A percentile compares a stretch with the other conserved stretches of the same genome.
phyloP scores from a whole-genome alignment of 2,113 vertebrate species.

The Gambusia affinis region DNA sequence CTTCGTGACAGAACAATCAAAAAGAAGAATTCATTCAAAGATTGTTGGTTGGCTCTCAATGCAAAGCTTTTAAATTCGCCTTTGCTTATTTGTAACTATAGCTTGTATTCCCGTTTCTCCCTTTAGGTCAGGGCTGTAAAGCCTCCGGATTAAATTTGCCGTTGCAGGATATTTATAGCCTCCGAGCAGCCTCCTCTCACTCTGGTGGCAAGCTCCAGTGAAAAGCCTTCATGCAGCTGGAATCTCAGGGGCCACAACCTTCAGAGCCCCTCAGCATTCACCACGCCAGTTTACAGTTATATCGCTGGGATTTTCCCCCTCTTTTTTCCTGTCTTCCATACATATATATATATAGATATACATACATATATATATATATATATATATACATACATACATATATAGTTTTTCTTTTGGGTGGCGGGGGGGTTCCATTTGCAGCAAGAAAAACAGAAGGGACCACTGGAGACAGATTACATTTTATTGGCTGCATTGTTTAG shows the following conservation, averaged over 20 bases:
- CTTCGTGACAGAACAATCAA: too few relatives aligned
- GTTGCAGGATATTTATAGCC: slow-evolving; percentile 58
- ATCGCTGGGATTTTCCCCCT: slow-evolving; percentile 41
- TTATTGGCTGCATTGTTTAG: neutral
- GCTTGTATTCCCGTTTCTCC: too few relatives aligned
- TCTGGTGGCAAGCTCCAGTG: slow-evolving; percentile 75
- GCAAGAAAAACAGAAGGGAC: neutral
- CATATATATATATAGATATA: neutral
- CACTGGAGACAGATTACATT: neutral
- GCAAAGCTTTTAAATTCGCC: too few relatives aligned
- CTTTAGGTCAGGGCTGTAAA: neutral
- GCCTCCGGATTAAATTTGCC: slow-evolving; percentile 39
- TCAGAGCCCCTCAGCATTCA: slow-evolving; percentile 67
- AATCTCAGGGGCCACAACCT: slow-evolving; percentile 60
- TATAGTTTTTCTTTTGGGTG: too few relatives aligned
- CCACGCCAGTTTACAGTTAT: slow-evolving; percentile 60
- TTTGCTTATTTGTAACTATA: too few relatives aligned
- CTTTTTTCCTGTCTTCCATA: slow-evolving; percentile 21
- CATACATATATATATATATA: too few relatives aligned
- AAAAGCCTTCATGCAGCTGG: slow-evolving; percentile 72
- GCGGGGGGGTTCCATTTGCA: neutral
- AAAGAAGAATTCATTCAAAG: too few relatives aligned
- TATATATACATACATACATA: too few relatives aligned
- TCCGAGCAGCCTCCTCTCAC: slow-evolving; percentile 58
- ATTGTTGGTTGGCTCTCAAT: too few relatives aligned